Base-by-base conservation (phyloP, 2,113 vertebrate species). In the Phoenicopterus ruber region DNA sequence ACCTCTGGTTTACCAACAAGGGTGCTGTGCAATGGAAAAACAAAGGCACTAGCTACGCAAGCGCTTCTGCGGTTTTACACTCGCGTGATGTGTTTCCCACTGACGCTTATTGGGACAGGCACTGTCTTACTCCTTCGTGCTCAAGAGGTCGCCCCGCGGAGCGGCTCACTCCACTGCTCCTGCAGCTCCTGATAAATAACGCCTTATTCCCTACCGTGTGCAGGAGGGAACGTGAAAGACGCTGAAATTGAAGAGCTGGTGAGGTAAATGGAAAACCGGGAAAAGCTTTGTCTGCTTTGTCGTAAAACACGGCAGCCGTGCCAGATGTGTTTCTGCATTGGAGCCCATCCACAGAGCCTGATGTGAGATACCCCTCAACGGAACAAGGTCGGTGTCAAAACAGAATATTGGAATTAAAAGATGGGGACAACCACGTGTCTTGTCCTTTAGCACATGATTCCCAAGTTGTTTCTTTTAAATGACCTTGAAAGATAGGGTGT, bases 161-260 rank as follows among this genome's bases (percentile, higher is more conserved):
- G 69, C 10, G 1, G n/a, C 66, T 65, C 29, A 1, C 57, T 50
- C 76, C 62, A 21, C 70, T 8, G 36, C 57, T 15, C 26, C 78
- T 18, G 13, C 22, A 38, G 54, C 13, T 57, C 62, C 17, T 15
- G 13, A 52, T 57, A 74, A 55, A n/a, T 40, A 57, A 46, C 5
- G 34, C 32, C 58, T 86, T 8, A 10, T 4, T 49, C 42, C 58
- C 40, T 9, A 3, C 12, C 1, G 1, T 1, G 0, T 17, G 8
- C 28, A 18, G 36, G 29, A 47, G 40, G 26, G 46, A 29, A 31
- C 0, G 1, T 21, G 42, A n/a, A 31, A 70, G 77, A 26, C 0
- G 7, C 67, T 34, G 20, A 17, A 25, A 10, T 11, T 44, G 55
- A 38, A 12, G 4, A 49, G 66, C 73, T 46, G 52, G 58, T 24